Conservation (phyloP, 2,797 vertebrate species). For the Pachyuromys duprasi region DNA sequence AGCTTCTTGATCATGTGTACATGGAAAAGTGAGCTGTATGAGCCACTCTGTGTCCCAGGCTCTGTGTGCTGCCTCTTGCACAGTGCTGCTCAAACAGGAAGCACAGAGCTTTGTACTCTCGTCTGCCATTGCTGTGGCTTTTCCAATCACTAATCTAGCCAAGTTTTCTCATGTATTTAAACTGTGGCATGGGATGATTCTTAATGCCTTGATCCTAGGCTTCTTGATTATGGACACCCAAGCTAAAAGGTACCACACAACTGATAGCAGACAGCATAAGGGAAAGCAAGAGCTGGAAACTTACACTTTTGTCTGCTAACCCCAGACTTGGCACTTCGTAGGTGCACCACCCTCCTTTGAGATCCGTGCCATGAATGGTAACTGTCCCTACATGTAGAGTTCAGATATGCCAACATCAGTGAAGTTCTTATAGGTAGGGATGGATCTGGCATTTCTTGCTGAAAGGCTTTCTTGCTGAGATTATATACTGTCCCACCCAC, state of each 20-base stretch:
- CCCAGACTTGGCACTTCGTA: neutral
- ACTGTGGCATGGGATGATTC: neutral
- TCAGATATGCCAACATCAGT: neutral
- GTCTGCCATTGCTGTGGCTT: neutral
- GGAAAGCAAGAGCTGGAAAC: too few relatives aligned
- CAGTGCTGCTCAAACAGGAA: conserved; percentile 72
- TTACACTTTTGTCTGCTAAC: neutral
- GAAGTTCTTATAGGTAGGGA: neutral
- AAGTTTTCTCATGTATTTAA: neutral
- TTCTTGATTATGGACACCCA: neutral
- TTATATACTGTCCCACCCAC: too few relatives aligned
- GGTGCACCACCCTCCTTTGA: neutral
- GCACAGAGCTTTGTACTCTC: conserved; percentile 76
- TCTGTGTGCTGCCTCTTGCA: conserved; percentile 74
- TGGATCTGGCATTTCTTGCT: neutral
- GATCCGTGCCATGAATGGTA: neutral
- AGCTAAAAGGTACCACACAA: neutral
- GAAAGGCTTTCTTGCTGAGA: neutral
- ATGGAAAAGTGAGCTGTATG: conserved; percentile 75
- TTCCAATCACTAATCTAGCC: neutral
- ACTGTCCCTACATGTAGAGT: neutral
- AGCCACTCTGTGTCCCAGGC: neutral
- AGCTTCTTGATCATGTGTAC: neutral
- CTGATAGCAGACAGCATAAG: neutral
- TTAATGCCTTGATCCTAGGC: neutral